Evolutionary conservation across 1,140 invertebrate species (phyloP), one percentile per base, ranked within the genome.

Genomic region (Coptotermes formosanus): DNA sequence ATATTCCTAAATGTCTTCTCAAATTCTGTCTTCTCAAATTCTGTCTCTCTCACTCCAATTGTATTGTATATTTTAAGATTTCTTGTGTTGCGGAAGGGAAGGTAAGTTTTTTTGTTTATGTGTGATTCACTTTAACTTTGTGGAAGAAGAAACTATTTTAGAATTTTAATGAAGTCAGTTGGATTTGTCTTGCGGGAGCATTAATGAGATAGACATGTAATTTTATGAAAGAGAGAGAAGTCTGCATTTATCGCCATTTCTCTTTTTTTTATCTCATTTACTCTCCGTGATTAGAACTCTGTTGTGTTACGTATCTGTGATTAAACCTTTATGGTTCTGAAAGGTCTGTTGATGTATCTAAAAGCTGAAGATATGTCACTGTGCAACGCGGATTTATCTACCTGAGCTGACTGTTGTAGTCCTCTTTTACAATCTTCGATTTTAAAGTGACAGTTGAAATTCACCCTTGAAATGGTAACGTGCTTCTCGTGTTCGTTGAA

Each of bases 1-100:
- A 75, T 75, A 75, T 75, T 75, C 64, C n/a, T 75, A 75, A 75
- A 75, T 75, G 64, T 25, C 64, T 75, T 75, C 19, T 75, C 64
- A 14, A 30, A n/a, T 6, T 14, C 14, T 75, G 64, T 25, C 64
- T 75, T 75, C 19, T 75, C 64, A 14, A 30, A n/a, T 6, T 14
- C n/a, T 69, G 64, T 69, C 64, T 75, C 64, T 75, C 11, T 75
- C n/a, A 8, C 64, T 6, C 59, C 59, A 64, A 64, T 64, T 64
- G 59, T 64, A 64, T 7, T 64, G 64, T 30, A 75, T 75, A 30
- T 30, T 75, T 75, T 75, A 75, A 75, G 64, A 75, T 75, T 75
- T 30, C 64, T 75, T 75, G 25, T 75, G 64, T 75, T 75, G 14
- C 25, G 11, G n/a, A 30, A 30, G 64, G 9, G n/a, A 25, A 75